These are phyloP conservation scores for Chlorodrepanis virens DNA, from an alignment of 2,113 vertebrate genomes.

Conservation along the genomic window DNA sequence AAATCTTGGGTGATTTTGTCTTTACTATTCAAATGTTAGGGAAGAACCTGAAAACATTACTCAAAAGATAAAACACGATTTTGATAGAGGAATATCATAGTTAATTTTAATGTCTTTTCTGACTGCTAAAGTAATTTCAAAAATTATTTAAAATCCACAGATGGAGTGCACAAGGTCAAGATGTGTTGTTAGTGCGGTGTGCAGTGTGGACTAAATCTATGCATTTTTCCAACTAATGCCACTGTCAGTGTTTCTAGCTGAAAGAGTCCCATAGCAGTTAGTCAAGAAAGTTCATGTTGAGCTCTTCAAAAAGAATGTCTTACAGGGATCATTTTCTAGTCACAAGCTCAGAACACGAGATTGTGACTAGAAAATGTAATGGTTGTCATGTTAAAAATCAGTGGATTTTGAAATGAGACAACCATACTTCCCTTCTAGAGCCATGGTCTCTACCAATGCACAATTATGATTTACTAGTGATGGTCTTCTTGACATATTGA, in stretches of 20 bases:
- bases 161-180: background rate
- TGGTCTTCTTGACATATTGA: slow-evolving; percentile 20
- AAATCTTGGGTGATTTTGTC: background rate
- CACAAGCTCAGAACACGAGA: background rate
- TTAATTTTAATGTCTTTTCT: background rate
- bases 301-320: background rate
- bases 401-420: background rate
- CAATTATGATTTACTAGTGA: background rate
- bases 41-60: background rate
- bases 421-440: background rate
- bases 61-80: background rate
- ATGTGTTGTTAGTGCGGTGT: background rate
- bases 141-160: background rate
- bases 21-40: background rate
- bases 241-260: background rate
- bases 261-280: background rate
- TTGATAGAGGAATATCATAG: background rate
- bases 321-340: background rate
- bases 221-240: background rate
- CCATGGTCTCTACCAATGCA: background rate
- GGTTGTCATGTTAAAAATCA: background rate
- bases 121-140: background rate
- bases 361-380: no score
- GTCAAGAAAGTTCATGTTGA: background rate
- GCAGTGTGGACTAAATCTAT: no score